Conservation (phyloP, 2,888 invertebrate genomes). For the Scaptomyza tumidula region DNA sequence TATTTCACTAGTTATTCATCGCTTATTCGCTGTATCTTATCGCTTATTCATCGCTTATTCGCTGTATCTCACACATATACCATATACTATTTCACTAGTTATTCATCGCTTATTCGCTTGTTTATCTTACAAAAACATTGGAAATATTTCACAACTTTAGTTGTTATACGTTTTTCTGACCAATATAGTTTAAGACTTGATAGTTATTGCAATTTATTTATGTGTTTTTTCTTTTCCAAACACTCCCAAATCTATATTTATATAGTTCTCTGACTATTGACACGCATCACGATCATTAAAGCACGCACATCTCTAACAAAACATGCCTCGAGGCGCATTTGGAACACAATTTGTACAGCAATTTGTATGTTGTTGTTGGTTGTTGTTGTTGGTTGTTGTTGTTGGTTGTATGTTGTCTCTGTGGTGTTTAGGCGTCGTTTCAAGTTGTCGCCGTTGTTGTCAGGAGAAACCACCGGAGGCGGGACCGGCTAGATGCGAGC, state of each 20-base stretch:
- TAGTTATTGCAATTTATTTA: not conserved
- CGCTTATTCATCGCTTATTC: not conserved
- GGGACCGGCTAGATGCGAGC: constrained; percentile 29
- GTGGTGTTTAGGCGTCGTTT: constrained; percentile 55
- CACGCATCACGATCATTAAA: constrained; percentile 10
- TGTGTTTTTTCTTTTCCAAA: not conserved
- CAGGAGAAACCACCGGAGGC: constrained; percentile 54
- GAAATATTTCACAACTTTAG: not conserved
- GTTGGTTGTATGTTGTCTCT: constrained; percentile 18
- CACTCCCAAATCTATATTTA: too few relatives aligned
- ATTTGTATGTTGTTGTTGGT: constrained; percentile 54
- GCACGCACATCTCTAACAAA: constrained; percentile 50
- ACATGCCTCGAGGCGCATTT: constrained; percentile 53
- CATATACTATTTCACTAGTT: not conserved
- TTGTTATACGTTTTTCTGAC: not conserved
- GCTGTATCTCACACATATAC: too few relatives aligned
- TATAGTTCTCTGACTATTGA: constrained; percentile 1
- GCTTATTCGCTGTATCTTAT: too few relatives aligned
- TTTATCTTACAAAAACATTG: not conserved
- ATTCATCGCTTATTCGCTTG: not conserved
- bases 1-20: not conserved
- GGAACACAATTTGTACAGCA: constrained; percentile 64
- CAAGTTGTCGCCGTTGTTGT: constrained; percentile 54
- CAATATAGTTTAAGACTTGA: not conserved
- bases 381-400: constrained; percentile 8